A percentile compares a stretch with the other conserved stretches of the same genome.
Conservation (phyloP, 2,797 vertebrate species). For the Psittacula derbiana region DNA sequence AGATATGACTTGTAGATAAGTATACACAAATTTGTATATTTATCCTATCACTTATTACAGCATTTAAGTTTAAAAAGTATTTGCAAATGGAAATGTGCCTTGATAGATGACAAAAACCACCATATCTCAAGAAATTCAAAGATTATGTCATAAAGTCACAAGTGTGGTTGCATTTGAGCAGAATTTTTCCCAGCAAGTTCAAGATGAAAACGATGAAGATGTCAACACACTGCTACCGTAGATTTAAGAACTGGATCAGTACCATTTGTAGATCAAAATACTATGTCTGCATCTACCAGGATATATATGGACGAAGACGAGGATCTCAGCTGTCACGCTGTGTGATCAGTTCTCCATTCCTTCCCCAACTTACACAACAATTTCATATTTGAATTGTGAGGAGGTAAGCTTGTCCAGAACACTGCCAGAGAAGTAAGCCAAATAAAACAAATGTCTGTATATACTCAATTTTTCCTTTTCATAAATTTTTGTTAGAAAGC, state of each 20-base stretch:
- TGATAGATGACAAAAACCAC: conserved; percentile 56
- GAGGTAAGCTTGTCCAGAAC: conserved; percentile 35
- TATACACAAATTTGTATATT: conserved; percentile 63
- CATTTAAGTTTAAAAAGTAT: conserved; percentile 64
- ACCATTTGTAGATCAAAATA: conserved; percentile 66
- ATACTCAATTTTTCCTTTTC: conserved; percentile 17
- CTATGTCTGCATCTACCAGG: conserved; percentile 66
- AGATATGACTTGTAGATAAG: conserved; percentile 47
- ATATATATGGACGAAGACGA: conserved; percentile 64
- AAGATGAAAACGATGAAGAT: conserved; percentile 65
- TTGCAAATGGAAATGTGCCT: conserved; percentile 57
- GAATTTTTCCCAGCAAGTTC: conserved; percentile 59
- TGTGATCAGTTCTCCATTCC: conserved; percentile 65
- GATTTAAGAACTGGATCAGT: conserved; percentile 63
- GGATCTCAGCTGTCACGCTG: conserved; percentile 54
- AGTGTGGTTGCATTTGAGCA: conserved; percentile 50
- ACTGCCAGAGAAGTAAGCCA: conserved; percentile 33
- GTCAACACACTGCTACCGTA: conserved; percentile 62
- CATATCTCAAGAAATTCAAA: conserved; percentile 56
- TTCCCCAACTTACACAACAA: conserved; percentile 53
- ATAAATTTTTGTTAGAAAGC: conserved; percentile 7
- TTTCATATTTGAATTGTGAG: conserved; percentile 28
- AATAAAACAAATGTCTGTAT: conserved; percentile 48
- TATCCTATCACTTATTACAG: conserved; percentile 58
- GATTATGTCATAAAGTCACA: conserved; percentile 64